These are phyloP conservation scores for Amblyteles armatorius DNA, from an alignment of 2,888 invertebrate species.

Conservation along the genomic window DNA sequence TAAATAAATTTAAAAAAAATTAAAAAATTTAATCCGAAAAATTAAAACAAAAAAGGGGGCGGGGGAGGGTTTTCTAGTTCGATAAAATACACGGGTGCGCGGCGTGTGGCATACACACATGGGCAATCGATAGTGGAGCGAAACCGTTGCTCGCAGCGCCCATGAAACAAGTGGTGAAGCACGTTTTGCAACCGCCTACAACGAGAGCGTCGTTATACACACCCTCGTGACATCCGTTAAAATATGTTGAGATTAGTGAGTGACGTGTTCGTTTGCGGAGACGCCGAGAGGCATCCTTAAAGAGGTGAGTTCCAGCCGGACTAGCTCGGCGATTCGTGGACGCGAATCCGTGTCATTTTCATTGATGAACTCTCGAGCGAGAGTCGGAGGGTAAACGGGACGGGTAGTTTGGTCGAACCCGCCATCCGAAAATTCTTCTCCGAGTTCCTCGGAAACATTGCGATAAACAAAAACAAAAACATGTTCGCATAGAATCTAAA, in stretches of 20 bases:
- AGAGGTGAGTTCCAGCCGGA: slow-evolving; percentile 67
- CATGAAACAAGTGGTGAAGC: slow-evolving; percentile 81
- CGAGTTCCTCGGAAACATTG: not conserved
- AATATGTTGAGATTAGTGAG: slow-evolving; percentile 70
- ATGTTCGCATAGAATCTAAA: no score
- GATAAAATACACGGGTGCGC: slow-evolving; percentile 50
- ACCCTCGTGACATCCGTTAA: slow-evolving; percentile 64
- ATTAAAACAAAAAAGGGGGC: slow-evolving; percentile 30
- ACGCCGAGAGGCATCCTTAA: slow-evolving; percentile 70
- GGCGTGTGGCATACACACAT: slow-evolving; percentile 69
- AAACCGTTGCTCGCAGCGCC: slow-evolving; percentile 81
- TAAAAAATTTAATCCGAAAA: slow-evolving; percentile 13
- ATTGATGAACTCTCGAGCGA: slow-evolving; percentile 21
- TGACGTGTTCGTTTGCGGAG: slow-evolving; percentile 65
- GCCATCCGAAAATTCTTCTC: not conserved
- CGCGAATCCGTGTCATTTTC: not conserved
- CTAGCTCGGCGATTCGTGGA: not conserved
- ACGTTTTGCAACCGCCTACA: slow-evolving; percentile 70
- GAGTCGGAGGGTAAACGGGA: not conserved
- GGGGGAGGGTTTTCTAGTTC: slow-evolving; percentile 11
- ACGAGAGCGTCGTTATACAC: slow-evolving; percentile 64
- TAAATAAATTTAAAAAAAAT: not conserved
- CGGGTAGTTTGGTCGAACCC: not conserved
- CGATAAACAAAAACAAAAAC: no score
- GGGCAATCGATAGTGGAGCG: slow-evolving; percentile 80